A percentile compares a stretch with the other conserved stretches of the same genome.
phyloP scores from a whole-genome alignment of 2,888 invertebrate species.

The Parnassius mnemosyne region DNA sequence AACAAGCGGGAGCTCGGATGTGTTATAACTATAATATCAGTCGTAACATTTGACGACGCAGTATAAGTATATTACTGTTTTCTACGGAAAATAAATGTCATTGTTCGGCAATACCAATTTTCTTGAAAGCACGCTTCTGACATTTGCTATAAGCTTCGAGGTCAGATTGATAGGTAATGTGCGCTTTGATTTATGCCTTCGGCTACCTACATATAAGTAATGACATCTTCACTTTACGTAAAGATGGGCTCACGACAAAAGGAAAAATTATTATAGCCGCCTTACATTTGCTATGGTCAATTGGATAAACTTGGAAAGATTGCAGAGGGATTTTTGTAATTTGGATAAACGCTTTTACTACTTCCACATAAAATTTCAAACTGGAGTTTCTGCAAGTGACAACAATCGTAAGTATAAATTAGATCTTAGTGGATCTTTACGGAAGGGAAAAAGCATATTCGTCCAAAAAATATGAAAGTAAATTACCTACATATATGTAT shows the following conservation, averaged over 20 bases:
- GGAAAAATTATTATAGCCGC: constrained; percentile 21
- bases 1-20: background rate
- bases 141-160: constrained; percentile 35
- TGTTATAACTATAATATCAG: constrained; percentile 19
- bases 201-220: constrained; percentile 8
- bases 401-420: no score
- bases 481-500: no score
- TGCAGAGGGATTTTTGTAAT: constrained; percentile 2
- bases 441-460: constrained; percentile 16
- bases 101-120: constrained; percentile 35
- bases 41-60: constrained; percentile 26
- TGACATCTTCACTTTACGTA: constrained; percentile 8
- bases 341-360: no score
- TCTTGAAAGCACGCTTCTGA: constrained; percentile 38
- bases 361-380: no score
- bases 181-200: constrained; percentile 17
- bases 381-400: no score
- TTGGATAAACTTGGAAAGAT: constrained; percentile 20
- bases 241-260: constrained; percentile 15
- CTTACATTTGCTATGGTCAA: constrained; percentile 25
- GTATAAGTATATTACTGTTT: constrained; percentile 22
- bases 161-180: constrained; percentile 28
- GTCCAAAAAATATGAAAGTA: background rate
- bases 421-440: background rate
- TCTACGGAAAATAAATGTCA: constrained; percentile 33